Evolutionary conservation across 2,888 invertebrate genomes (phyloP).

Genomic region (Pammene aurita): DNA sequence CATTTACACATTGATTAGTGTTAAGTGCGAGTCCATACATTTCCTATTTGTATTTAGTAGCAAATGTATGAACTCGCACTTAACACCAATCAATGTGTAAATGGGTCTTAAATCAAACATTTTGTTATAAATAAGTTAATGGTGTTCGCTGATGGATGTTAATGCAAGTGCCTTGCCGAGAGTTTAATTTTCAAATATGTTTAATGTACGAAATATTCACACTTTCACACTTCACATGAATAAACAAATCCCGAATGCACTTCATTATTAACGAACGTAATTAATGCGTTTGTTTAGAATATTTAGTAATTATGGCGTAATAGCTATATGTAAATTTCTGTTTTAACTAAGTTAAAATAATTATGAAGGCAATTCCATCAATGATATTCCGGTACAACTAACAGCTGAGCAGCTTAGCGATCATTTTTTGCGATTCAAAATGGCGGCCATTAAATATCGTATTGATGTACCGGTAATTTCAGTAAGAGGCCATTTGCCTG

Average conservation of each 20-base stretch:
- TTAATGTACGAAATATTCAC: too few species aligned
- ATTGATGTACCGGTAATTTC: slow-evolving; percentile 27
- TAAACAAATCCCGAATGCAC: background rate
- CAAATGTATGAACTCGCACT: too few species aligned
- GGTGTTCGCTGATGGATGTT: too few species aligned
- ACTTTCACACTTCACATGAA: background rate
- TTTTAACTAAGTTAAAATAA: slow-evolving; percentile 1
- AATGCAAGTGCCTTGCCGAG: too few species aligned
- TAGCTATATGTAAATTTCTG: background rate
- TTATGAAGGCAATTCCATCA: slow-evolving; percentile 11
- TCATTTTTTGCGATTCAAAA: slow-evolving; percentile 32
- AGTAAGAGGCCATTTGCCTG: slow-evolving; percentile 16
- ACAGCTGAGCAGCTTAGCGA: slow-evolving; percentile 6
- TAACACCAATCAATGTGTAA: too few species aligned
- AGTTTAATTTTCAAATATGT: too few species aligned
- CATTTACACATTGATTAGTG: too few species aligned
- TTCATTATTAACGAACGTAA: background rate
- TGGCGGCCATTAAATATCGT: slow-evolving; percentile 25
- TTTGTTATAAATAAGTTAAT: too few species aligned
- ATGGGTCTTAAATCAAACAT: too few species aligned
- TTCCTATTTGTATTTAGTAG: too few species aligned
- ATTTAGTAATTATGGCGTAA: background rate
- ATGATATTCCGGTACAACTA: slow-evolving; percentile 9
- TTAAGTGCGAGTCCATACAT: too few species aligned
- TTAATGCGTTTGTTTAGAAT: background rate